Base-by-base conservation (phyloP, 1,140 invertebrate species). In the Lysiphlebus fabarum region DNA sequence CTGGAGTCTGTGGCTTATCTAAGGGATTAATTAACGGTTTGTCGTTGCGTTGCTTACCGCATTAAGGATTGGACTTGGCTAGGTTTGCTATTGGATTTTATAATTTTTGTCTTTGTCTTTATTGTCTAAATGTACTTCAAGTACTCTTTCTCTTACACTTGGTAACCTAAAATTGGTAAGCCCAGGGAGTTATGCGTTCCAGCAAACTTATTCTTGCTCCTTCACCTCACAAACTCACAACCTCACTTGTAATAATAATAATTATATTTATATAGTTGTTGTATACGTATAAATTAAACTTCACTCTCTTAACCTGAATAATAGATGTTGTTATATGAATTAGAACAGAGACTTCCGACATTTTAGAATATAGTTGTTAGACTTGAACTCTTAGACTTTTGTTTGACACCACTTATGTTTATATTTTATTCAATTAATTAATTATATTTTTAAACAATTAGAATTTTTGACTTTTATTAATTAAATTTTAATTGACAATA, bases 311-410 rank as follows among this genome's bases (percentile, higher is more conserved):
- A 66, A 67, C 64, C 67, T 70, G 68, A 70, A 70, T 70, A 69
- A 69, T 69, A 67, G 68, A 69, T 64, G 69, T 69, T 70, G 68
- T 70, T 70, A 66, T 66, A 65, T 62, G 68, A 67, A 67, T 68
- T 67, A 68, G 66, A 61, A 58, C 53, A 53, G 53, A 47, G 58
- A 49, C 63, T 62, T 17, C 17, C 17, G 17, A 1, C 17, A 26
- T 26, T 26, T 26, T 1, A 26, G 4, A 26, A 26, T 26, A 26
- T 26, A 26, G 17, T 26, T 26, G 0, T 26, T n/a, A n/a, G n/a
- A n/a, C n/a, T n/a, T n/a, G n/a, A n/a, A 26, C 17, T 26, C 17
- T 26, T 26, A 26, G 17, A 26, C 17, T 26, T 26, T 26, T 26
- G 17, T 26, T 26, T 17, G 17, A 17, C 17, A 17, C 17, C 3